phyloP scores from a whole-genome alignment of 2,113 vertebrate species.

The Hippocampus abdominalis region DNA sequence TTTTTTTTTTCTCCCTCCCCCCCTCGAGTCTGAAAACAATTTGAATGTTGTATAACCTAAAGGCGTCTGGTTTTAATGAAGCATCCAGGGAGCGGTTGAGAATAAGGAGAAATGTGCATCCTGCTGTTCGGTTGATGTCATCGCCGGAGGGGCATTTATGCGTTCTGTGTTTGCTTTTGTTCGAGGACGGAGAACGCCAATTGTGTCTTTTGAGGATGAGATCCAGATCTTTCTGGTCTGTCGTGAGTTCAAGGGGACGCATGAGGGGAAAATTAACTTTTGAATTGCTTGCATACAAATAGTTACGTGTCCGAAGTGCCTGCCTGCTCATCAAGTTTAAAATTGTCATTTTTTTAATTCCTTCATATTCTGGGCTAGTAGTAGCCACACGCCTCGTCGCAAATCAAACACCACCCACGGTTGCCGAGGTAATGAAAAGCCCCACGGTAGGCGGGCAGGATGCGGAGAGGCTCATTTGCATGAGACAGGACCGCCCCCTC shows the following conservation, averaged over 20 bases:
- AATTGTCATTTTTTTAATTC: background rate
- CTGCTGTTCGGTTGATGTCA: constrained; percentile 21
- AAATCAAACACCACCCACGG: too few species aligned
- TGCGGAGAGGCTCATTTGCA: too few species aligned
- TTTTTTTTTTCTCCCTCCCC: background rate
- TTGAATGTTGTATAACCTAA: constrained; percentile 51
- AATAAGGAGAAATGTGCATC: constrained; percentile 19
- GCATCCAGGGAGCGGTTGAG: constrained; percentile 14
- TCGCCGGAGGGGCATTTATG: constrained; percentile 21
- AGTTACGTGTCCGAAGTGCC: background rate
- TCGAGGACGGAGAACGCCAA: background rate
- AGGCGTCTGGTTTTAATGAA: constrained; percentile 8
- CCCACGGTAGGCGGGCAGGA: too few species aligned
- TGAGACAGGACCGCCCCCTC: too few species aligned
- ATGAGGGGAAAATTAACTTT: background rate
- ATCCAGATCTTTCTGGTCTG: background rate
- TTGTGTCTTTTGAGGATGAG: background rate
- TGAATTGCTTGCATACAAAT: background rate
- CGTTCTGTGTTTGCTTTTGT: background rate
- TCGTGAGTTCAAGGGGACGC: background rate
- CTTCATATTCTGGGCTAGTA: too few species aligned
- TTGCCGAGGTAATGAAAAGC: too few species aligned
- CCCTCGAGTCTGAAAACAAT: constrained; percentile 37
- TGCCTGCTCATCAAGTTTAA: background rate
- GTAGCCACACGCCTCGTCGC: too few species aligned